Evolutionary conservation across 2,888 invertebrate species (phyloP), one percentile per base, ranked within the genome.

Genomic region (Metallyticus violacea): DNA sequence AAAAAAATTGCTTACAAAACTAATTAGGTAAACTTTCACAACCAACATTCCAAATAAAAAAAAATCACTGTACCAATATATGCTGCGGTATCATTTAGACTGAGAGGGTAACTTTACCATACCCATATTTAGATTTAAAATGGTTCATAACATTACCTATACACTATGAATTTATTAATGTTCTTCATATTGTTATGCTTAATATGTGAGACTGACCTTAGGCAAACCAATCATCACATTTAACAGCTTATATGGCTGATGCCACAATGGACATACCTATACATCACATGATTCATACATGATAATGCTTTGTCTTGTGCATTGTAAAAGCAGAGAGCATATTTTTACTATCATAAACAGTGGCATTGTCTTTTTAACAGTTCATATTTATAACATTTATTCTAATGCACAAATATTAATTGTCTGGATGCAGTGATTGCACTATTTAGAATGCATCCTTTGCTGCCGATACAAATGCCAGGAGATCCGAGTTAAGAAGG

Each of bases 401-500:
- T 62, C 22, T 62, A 62, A 62, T 62, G 40, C 40, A 62, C 40
- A 62, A 62, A 62, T 62, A 62, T 15, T 22, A 62, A 62, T 15
- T 40, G 40, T 62, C 40, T 62, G 15, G 40, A 15, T 15, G 40
- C 40, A 62, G 22, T 15, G 15, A 62, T 15, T 62, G 15, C 15
- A 62, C 22, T 77, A 79, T 85, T 87, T 88, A 88, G 86, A 88
- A 88, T 85, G 87, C 89, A 86, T 88, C 88, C 85, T 87, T 88
- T 28, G 88, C 88, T 78, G 89, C 88, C 76, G 88, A 89, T 82
- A 88, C 87, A 86, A 89, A 89, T 87, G 89, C 88, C 87, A 89
- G 87, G 82, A 89, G 89, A 88, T 89, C 89, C 88, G 89, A 89
- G 88, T 88, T 88, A 78, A 88, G 87, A 78, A 88, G 87, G 87